Evolutionary conservation across 2,797 vertebrate species (phyloP), one percentile per base, ranked within the genome.

Genomic region (Martes flavigula): DNA sequence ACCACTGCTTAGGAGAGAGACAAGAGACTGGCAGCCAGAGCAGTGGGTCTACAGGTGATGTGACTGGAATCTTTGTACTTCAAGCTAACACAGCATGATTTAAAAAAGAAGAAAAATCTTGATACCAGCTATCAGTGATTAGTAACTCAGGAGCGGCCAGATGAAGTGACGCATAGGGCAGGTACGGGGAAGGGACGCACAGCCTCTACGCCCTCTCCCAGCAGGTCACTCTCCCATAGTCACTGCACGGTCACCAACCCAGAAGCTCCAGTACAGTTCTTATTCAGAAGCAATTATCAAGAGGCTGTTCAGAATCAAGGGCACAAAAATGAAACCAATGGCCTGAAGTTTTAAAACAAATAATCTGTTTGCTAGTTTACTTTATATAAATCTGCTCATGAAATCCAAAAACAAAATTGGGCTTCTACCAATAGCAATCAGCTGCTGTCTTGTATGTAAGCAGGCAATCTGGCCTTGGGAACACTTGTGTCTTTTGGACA

Each of bases 321-420:
- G 27, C 62, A 96, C 87, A 86, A 56, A 86, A 87, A 66, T 43
- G 5, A 83, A 96, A 68, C 56, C 2, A 86, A 91, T 7, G 48
- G 27, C 14, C 21, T 11, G 18, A 38, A 88, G 83, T 75, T 87
- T 70, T 90, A 86, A 92, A 91, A 90, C 79, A 87, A 93, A 40
- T 66, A 51, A 58, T 68, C 11, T 77, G 14, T 62, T 54, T 40
- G 35, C 66, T 73, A 30, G 62, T 51, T 97, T 68, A 75, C 79
- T 94, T 66, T 62, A 38, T 51, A 58, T 62, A 60, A 84, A 87
- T 87, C 58, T 70, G 43, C 38, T 81, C 35, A 77, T 46, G 30
- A 89, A 96, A 96, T 35, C 48, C 27, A 94, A 66, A 95, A 85
- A 87, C 30, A 72, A 40, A n/a, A 56, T 8, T 25, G 23, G 54